Evolutionary conservation across 2,888 invertebrate species (phyloP).

Genomic region (Yponomeuta cagnagella): DNA sequence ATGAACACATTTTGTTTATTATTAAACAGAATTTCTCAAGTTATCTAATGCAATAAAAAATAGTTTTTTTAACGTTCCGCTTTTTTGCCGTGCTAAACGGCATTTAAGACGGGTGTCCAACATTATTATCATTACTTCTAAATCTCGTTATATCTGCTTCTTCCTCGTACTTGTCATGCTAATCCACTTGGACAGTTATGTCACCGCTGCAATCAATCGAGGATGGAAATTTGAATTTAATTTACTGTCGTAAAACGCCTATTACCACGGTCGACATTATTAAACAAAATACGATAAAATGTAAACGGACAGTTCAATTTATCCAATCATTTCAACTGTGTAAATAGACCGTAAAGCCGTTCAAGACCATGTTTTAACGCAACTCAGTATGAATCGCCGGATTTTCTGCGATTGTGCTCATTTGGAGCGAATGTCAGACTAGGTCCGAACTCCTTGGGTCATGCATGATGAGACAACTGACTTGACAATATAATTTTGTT

Average conservation of each 20-base stretch:
- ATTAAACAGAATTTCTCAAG: too few species aligned
- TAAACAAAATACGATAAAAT: slow-evolving; percentile 26
- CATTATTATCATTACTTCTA: slow-evolving; percentile 57
- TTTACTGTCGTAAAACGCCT: background rate
- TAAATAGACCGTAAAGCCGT: slow-evolving; percentile 65
- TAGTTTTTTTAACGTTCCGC: too few species aligned
- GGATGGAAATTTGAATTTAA: background rate
- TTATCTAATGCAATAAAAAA: too few species aligned
- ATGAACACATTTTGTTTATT: too few species aligned
- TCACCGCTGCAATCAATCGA: background rate
- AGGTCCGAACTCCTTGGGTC: slow-evolving; percentile 45
- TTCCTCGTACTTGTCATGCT: slow-evolving; percentile 32
- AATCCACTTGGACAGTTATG: slow-evolving; percentile 5
- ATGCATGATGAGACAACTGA: slow-evolving; percentile 51
- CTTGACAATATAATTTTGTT: slow-evolving; percentile 40
- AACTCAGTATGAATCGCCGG: slow-evolving; percentile 29
- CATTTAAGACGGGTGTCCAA: slow-evolving; percentile 45
- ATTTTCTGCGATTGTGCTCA: slow-evolving; percentile 56
- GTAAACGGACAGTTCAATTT: slow-evolving; percentile 57
- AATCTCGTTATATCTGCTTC: slow-evolving; percentile 44
- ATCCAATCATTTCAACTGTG: slow-evolving; percentile 54
- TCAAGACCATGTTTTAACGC: slow-evolving; percentile 44
- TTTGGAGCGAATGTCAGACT: slow-evolving; percentile 36
- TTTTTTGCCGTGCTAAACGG: too few species aligned
- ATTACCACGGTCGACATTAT: background rate